A percentile compares a stretch with the other conserved stretches of the same genome.
Evolutionary conservation across 2,888 invertebrate species (phyloP).

Genomic region (Pterobdella sp.): DNA sequence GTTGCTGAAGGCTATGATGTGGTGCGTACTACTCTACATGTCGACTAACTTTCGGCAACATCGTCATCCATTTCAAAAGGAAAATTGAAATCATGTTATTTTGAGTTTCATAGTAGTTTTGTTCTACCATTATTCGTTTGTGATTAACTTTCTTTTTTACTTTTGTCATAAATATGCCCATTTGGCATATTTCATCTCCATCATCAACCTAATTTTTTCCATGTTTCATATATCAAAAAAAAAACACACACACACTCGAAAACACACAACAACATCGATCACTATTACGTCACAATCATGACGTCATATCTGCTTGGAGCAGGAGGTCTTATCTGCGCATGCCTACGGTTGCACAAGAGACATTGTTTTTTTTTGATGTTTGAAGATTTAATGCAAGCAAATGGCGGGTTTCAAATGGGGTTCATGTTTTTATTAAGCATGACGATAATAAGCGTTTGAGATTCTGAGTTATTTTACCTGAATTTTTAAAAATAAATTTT

Average conservation of each 20-base stretch:
- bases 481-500: no score
- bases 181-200: no score
- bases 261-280: background rate
- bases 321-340: background rate
- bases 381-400: no score
- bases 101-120: no score
- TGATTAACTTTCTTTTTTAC: no score
- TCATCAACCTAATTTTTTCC: background rate
- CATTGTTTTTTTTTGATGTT: no score
- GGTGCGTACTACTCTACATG: background rate
- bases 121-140: no score
- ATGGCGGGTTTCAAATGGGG: no score
- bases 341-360: background rate
- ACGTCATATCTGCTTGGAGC: constrained; percentile 2
- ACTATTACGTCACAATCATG: constrained; percentile 19
- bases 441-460: no score
- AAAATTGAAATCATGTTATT: background rate
- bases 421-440: no score
- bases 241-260: background rate
- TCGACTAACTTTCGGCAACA: background rate
- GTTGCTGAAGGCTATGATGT: background rate
- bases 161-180: no score
- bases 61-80: background rate
- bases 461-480: no score
- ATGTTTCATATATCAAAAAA: background rate